Evolutionary conservation across 2,888 invertebrate genomes (phyloP).

Genomic region (Polydrusus tereticollis): DNA sequence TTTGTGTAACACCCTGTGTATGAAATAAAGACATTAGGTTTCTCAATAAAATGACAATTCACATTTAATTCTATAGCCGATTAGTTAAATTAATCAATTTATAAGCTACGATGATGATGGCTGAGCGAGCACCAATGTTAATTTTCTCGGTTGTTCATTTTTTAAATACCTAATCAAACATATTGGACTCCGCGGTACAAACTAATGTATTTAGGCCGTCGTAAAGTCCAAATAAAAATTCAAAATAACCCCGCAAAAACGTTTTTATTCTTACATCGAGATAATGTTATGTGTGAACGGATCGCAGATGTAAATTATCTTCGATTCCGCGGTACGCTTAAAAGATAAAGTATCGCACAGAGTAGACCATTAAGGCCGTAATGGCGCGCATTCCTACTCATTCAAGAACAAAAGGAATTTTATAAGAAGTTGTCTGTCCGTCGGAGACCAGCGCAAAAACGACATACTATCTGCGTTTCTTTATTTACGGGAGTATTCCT

Average conservation of each 20-base stretch:
- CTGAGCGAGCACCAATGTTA: constrained; percentile 13
- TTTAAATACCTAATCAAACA: constrained; percentile 14
- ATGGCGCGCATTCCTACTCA: constrained; percentile 60
- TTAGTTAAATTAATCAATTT: constrained; percentile 22
- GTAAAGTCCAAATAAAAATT: constrained; percentile 19
- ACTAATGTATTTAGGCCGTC: constrained; percentile 12
- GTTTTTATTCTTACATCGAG: neutral
- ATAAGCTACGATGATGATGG: neutral
- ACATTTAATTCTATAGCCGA: neutral
- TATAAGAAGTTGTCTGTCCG: constrained; percentile 58
- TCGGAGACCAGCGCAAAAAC: constrained; percentile 51
- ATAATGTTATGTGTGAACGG: constrained; percentile 61
- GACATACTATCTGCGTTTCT: constrained; percentile 40
- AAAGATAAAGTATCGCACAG: constrained; percentile 62
- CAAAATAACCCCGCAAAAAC: constrained; percentile 9
- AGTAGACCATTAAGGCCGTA: constrained; percentile 57
- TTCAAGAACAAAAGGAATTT: constrained; percentile 60
- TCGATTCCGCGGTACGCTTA: constrained; percentile 56
- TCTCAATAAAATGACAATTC: neutral
- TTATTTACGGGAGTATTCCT: constrained; percentile 44
- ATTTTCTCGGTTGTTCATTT: neutral
- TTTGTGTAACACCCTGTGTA: no score
- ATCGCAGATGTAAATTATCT: constrained; percentile 59
- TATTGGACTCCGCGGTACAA: neutral
- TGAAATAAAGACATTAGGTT: neutral